These are phyloP conservation scores for Drosophila funebris DNA, from an alignment of 1,140 invertebrate genomes.

Conservation along the genomic window DNA sequence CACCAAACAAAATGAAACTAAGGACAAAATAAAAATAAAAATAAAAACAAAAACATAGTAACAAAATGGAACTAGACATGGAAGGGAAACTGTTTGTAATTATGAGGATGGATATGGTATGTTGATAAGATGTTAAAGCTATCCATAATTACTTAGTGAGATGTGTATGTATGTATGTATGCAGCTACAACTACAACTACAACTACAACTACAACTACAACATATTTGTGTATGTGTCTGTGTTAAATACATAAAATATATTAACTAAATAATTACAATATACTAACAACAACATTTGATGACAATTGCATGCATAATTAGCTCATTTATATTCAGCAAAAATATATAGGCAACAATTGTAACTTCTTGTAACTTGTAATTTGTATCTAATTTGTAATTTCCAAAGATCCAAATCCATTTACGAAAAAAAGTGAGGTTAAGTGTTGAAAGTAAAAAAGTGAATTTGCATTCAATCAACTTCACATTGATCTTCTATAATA, in stretches of 20 bases:
- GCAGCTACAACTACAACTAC: neutral
- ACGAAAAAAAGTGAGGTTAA: too few species aligned
- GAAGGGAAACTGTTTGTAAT: constrained; percentile 35
- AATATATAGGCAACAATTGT: too few species aligned
- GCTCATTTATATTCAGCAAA: neutral
- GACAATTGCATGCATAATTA: neutral
- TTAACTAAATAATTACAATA: constrained; percentile 7
- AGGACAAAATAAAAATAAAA: constrained; percentile 42
- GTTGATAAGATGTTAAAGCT: constrained; percentile 8
- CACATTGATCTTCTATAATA: too few species aligned
- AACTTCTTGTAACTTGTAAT: too few species aligned
- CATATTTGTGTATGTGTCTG: constrained; percentile 27
- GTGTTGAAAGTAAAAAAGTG: too few species aligned
- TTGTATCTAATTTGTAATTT: too few species aligned
- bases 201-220: constrained; percentile 9
- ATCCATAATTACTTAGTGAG: constrained; percentile 1
- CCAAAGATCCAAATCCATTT: too few species aligned
- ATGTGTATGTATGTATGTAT: neutral
- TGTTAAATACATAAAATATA: constrained; percentile 20
- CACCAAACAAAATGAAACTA: constrained; percentile 59
- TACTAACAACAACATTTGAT: neutral
- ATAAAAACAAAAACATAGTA: constrained; percentile 36
- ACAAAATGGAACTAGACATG: constrained; percentile 43
- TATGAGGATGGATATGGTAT: constrained; percentile 14
- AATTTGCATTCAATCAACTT: too few species aligned